A percentile compares a stretch with the other conserved stretches of the same genome.
Conservation (phyloP, 2,888 invertebrate genomes). For the Epinotia nisella region DNA sequence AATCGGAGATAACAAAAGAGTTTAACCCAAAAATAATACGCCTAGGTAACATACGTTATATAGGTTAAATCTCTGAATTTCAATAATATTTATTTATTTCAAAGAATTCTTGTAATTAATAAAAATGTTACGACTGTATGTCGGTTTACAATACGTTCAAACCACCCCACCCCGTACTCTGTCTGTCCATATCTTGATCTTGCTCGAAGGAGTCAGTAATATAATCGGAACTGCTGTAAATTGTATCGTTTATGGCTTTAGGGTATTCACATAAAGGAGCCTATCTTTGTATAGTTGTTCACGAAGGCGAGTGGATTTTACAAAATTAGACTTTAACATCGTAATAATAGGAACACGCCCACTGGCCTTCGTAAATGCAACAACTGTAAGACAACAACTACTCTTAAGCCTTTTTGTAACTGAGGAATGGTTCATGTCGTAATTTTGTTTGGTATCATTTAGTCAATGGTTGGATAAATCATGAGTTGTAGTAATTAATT, state of each 20-base stretch:
- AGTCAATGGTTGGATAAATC: constrained; percentile 3
- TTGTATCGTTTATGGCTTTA: constrained; percentile 20
- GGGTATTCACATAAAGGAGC: not conserved
- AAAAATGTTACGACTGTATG: no score
- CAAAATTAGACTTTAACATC: no score
- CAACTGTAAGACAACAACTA: not conserved
- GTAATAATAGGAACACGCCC: no score
- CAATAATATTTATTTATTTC: no score
- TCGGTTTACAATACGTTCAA: not conserved
- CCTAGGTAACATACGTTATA: no score
- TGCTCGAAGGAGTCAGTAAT: not conserved
- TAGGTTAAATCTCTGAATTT: no score
- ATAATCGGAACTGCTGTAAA: constrained; percentile 26
- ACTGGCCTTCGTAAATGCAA: no score
- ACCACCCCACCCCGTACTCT: not conserved
- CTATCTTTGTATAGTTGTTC: not conserved
- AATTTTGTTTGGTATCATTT: constrained; percentile 11
- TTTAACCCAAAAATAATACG: no score
- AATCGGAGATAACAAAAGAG: no score
- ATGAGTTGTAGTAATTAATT: not conserved
- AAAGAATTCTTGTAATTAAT: no score
- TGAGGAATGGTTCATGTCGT: not conserved
- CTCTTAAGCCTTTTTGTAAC: not conserved
- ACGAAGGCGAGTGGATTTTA: no score
- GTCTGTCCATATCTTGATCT: not conserved